A percentile compares a stretch with the other conserved stretches of the same genome.
Conservation (phyloP, 2,888 invertebrate species). For the Acanthoscelides obtectus region DNA sequence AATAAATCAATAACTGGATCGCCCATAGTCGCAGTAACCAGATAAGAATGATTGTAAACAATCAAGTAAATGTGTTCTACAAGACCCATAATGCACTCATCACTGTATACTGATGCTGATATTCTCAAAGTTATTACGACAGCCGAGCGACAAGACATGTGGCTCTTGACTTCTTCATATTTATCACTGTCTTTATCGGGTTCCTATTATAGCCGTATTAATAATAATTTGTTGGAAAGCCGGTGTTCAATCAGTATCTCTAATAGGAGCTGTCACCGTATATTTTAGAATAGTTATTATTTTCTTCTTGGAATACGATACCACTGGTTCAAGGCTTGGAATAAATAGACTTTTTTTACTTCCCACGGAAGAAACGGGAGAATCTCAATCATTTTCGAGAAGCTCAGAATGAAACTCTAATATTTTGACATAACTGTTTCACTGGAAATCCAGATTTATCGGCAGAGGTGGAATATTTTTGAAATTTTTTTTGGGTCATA, state of each 20-base stretch:
- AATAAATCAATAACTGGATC: background rate
- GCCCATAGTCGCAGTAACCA: background rate
- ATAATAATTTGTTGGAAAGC: background rate
- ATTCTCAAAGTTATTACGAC: background rate
- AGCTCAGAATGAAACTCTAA: too few relatives aligned
- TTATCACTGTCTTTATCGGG: background rate
- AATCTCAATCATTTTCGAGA: too few relatives aligned
- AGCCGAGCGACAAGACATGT: background rate
- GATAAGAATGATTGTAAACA: conserved; percentile 2
- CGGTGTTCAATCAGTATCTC: background rate
- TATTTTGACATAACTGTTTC: too few relatives aligned
- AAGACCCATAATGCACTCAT: background rate
- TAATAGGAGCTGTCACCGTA: too few relatives aligned
- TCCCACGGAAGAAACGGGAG: too few relatives aligned
- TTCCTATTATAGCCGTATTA: background rate
- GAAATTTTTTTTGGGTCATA: too few relatives aligned
- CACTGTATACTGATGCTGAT: background rate
- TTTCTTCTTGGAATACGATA: too few relatives aligned
- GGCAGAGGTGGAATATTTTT: too few relatives aligned
- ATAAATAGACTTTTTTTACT: too few relatives aligned
- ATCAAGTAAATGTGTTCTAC: background rate
- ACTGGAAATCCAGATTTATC: too few relatives aligned
- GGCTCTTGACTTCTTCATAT: background rate
- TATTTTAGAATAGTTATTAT: too few relatives aligned
- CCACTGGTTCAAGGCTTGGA: too few relatives aligned